Evolutionary conservation across 2,797 vertebrate genomes (phyloP).

Genomic region (Neostethus bicornis): DNA sequence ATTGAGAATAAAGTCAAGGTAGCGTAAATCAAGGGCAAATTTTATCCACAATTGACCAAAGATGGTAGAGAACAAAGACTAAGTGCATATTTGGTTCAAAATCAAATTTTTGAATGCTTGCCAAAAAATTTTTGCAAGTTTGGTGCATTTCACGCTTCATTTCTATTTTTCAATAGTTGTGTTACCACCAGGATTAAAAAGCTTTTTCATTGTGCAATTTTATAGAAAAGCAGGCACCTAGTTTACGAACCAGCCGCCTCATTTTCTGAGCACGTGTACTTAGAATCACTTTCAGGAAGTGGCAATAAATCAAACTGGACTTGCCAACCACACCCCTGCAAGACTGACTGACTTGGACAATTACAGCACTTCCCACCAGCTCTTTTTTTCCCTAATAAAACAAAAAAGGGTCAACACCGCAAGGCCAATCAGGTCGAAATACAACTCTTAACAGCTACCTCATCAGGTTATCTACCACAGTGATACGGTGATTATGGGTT

Average conservation of each 20-base stretch:
- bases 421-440: conserved; percentile 19
- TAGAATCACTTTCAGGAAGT: conserved; percentile 4
- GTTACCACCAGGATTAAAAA: neutral
- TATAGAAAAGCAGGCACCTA: neutral
- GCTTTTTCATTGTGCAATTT: neutral
- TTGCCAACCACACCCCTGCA: neutral
- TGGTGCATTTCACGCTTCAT: neutral
- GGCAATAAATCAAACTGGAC: conserved; percentile 1
- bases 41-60: too few relatives aligned
- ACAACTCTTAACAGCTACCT: conserved; percentile 10
- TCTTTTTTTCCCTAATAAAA: neutral
- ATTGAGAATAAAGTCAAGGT: too few relatives aligned
- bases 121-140: neutral
- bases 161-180: neutral
- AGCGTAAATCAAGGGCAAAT: too few relatives aligned
- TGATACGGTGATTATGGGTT: conserved; percentile 36
- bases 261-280: neutral
- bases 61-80: too few relatives aligned
- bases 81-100: neutral
- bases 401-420: too few relatives aligned
- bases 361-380: conserved; percentile 2
- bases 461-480: conserved; percentile 18
- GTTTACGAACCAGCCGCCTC: neutral
- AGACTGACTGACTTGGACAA: conserved; percentile 7
- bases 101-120: neutral